Evolutionary conservation across 2,797 vertebrate species (phyloP).

Genomic region (Clamator glandarius): DNA sequence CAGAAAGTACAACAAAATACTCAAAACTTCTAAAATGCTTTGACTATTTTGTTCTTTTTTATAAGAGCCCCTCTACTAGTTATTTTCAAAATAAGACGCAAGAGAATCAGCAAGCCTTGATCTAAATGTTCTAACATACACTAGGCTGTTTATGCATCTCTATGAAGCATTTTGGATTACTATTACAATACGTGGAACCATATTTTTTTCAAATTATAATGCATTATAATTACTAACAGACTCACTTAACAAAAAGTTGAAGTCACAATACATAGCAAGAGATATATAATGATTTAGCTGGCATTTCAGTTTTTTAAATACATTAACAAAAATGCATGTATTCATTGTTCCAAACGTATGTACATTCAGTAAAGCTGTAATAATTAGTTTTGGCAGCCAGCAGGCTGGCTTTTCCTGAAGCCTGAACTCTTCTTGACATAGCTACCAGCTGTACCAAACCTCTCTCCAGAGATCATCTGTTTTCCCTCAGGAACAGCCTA

Average conservation of each 20-base stretch:
- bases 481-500: not conserved
- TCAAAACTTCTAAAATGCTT: not conserved
- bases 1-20: not conserved
- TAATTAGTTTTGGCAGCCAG: not conserved
- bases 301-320: not conserved
- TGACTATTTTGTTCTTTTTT: not conserved
- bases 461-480: not conserved
- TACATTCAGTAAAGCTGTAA: not conserved
- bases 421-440: not conserved
- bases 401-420: not conserved
- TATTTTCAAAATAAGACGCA: not conserved
- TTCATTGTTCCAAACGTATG: not conserved
- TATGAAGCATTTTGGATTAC: not conserved
- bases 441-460: not conserved
- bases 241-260: not conserved
- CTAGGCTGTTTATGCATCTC: not conserved
- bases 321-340: not conserved
- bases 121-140: not conserved
- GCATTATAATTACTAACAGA: not conserved
- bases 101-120: not conserved
- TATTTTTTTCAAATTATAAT: not conserved
- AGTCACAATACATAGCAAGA: not conserved
- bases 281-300: not conserved
- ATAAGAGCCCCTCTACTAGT: fast-evolving
- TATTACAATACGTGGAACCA: not conserved